Percentiles rank a stretch among this genome's conserved stretches.
Evolutionary conservation across 2,797 vertebrate genomes (phyloP).

Genomic region (Coendou prehensilis): DNA sequence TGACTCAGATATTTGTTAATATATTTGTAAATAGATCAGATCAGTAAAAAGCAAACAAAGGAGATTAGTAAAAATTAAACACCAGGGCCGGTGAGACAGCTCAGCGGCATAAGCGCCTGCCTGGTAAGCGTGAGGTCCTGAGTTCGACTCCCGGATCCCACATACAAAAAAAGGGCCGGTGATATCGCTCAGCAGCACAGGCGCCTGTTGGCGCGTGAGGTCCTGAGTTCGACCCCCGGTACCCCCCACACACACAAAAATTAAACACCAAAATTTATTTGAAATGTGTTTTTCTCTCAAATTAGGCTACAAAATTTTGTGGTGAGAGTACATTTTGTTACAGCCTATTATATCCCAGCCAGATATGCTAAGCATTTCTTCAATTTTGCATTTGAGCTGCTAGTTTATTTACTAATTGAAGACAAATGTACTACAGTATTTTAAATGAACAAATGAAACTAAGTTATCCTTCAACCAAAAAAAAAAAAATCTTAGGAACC

Average conservation of each 20-base stretch:
- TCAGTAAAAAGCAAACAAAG: not conserved
- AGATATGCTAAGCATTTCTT: not conserved
- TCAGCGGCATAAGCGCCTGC: no score
- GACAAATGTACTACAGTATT: not conserved
- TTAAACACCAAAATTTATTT: not conserved
- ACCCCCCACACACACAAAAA: not conserved
- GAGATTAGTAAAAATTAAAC: conserved; percentile 17
- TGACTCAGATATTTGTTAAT: not conserved
- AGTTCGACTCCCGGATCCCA: no score
- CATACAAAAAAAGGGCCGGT: no score
- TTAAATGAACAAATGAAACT: not conserved
- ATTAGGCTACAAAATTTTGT: not conserved
- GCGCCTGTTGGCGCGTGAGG: no score
- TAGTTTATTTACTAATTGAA: conserved; percentile 24
- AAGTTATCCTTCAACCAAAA: not conserved
- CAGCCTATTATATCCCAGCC: not conserved
- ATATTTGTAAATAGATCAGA: not conserved
- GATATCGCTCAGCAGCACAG: no score
- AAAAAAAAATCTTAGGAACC: not conserved
- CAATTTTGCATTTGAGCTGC: conserved; percentile 54
- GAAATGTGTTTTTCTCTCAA: not conserved
- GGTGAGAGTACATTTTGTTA: not conserved
- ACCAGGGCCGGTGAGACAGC: no score
- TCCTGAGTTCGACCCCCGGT: no score
- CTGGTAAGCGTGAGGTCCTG: no score